Conservation (phyloP, 2,113 vertebrate genomes). For the Argyrosomus japonicus region DNA sequence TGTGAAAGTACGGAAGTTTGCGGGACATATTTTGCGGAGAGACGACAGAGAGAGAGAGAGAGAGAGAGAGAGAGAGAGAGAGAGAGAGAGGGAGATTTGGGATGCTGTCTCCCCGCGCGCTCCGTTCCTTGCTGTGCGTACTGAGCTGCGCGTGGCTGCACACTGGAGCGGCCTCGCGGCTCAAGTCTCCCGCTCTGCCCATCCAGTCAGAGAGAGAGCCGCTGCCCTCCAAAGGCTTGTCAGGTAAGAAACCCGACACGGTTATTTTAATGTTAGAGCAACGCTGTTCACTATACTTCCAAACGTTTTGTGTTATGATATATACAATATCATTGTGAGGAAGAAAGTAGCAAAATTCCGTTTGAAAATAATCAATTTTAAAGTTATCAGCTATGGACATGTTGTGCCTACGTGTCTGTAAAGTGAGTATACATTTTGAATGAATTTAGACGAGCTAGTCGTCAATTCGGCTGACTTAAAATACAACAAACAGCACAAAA, state of each 20-base stretch:
- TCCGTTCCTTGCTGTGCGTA: constrained; percentile 72
- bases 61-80: neutral
- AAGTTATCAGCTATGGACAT: too few relatives aligned
- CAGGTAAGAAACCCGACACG: constrained; percentile 80
- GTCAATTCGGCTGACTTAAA: neutral
- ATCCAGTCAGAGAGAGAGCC: constrained; percentile 90
- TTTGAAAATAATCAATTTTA: neutral
- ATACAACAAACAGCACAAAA: neutral
- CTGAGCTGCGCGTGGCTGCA: constrained; percentile 78
- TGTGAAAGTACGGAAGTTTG: neutral
- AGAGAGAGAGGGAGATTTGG: constrained; percentile 22
- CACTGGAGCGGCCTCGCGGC: constrained; percentile 66
- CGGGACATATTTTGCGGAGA: constrained; percentile 1
- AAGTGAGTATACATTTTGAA: rapidly evolving
- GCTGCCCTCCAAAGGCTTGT: constrained; percentile 85
- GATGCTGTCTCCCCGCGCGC: constrained; percentile 76
- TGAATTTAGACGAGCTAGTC: neutral
- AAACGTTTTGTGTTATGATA: neutral
- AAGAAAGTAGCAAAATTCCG: neutral
- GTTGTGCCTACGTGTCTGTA: neutral
- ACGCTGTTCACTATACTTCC: neutral
- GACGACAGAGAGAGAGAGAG: neutral
- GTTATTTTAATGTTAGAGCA: too few relatives aligned
- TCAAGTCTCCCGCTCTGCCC: constrained; percentile 87
- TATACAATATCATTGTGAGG: too few relatives aligned